Evolutionary conservation across 2,888 invertebrate species (phyloP), one percentile per base, ranked within the genome.

Genomic region (Anodontia alba): DNA sequence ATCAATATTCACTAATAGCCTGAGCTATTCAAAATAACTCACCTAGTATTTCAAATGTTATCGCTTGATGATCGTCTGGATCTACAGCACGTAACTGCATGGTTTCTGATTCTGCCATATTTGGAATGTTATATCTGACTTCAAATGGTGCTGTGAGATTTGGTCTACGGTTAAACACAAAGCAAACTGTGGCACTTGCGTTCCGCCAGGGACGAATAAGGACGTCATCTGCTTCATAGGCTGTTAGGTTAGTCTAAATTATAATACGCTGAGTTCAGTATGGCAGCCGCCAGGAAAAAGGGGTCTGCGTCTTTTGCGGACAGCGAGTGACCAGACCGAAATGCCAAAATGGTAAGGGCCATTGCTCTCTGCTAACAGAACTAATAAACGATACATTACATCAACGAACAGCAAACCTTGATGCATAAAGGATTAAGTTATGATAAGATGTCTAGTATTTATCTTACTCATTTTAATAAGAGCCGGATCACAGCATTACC

Each of bases 181-280:
- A 83, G 62, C 83, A 83, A 15, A 83, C 17, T 31, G 75, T 33
- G n/a, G 76, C 43, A 33, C 66, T 78, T n/a, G 66, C 68, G 29
- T 80, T 75, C 17, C 75, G 49, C 80, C 80, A 80, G 8, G 80
- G 76, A 1, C 80, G 71, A 17, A 71, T 67, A 0, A 12, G 0
- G 8, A 42, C 20, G 68, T 80, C 80, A 67, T 76, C 68, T 43
- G 51, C 71, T 68, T 80, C 80, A 29, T 51, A 54, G 2, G 76
- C 80, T 26, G 29, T 72, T 1, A 79, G 23, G 23, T 71, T 49
- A 8, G 74, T 43, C 79, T 79, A 38, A 10, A 29, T 42, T 10
- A n/a, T n/a, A n/a, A n/a, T n/a, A n/a, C n/a, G n/a, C 49, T 49
- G 49, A 49, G 17, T 5, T 3, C 49, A 17, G 8, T 5, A 49